phyloP scores from a whole-genome alignment of 2,113 vertebrate genomes.

The Carettochelys insculpta region DNA sequence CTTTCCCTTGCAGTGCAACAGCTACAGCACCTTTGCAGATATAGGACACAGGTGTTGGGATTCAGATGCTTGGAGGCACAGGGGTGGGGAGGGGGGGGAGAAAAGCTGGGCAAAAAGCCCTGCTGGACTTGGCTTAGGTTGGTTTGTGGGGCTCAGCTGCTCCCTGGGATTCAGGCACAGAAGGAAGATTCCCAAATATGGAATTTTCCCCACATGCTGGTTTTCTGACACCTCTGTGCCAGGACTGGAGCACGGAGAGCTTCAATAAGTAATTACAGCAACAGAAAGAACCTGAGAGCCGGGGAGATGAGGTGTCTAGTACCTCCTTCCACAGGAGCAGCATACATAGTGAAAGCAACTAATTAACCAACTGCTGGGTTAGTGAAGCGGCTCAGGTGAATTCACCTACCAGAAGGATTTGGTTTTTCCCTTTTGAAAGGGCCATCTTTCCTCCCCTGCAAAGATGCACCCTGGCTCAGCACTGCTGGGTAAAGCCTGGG shows the following conservation, averaged over 20 bases:
- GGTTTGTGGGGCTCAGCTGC: neutral
- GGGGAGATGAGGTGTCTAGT: neutral
- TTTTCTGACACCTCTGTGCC: too few species aligned
- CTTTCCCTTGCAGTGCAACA: too few species aligned
- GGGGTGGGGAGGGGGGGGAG: too few species aligned
- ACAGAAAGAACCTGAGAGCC: neutral
- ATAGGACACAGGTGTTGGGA: too few species aligned
- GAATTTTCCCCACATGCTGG: too few species aligned
- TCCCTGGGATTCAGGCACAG: neutral
- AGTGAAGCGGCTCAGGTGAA: neutral
- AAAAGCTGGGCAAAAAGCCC: too few species aligned
- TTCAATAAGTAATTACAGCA: neutral
- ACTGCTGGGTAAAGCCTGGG: neutral
- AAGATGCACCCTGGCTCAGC: neutral
- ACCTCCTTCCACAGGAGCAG: neutral
- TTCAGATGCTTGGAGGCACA: too few species aligned
- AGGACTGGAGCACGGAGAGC: too few species aligned
- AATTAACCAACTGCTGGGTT: neutral
- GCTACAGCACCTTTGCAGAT: too few species aligned
- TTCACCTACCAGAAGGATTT: neutral
- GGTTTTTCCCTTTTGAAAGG: neutral
- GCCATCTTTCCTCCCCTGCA: neutral
- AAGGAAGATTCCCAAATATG: too few species aligned
- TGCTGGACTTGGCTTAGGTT: too few species aligned
- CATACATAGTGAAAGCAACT: neutral